phyloP scores from a whole-genome alignment of 2,797 vertebrate species.

The Gallinago stenura region DNA sequence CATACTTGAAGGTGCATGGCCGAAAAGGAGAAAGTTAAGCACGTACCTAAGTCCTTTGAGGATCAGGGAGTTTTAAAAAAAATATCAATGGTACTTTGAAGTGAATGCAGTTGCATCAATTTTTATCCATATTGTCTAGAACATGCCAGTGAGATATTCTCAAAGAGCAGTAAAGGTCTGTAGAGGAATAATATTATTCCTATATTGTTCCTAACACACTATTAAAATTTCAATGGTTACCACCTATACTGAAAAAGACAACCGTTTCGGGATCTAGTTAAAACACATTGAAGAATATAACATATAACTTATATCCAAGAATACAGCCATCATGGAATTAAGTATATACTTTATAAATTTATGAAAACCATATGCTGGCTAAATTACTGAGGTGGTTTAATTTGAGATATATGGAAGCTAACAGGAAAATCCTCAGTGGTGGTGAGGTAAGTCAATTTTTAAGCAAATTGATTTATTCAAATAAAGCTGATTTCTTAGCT shows the following conservation, averaged over 20 bases:
- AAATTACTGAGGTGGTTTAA: background rate
- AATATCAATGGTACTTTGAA: background rate
- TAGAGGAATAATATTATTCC: background rate
- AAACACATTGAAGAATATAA: background rate
- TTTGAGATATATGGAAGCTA: background rate
- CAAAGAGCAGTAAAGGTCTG: background rate
- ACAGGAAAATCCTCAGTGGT: background rate
- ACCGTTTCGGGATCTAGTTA: background rate
- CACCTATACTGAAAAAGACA: background rate
- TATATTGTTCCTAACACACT: background rate
- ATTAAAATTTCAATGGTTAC: background rate
- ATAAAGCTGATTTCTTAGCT: background rate
- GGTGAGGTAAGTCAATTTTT: background rate
- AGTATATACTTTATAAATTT: background rate
- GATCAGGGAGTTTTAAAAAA: background rate
- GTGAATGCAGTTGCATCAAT: background rate
- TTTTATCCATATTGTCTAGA: background rate
- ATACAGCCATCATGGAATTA: background rate
- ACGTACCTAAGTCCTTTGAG: background rate
- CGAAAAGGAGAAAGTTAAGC: background rate
- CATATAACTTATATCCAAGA: background rate
- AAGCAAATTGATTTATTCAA: background rate
- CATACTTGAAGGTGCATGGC: background rate
- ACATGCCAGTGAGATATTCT: background rate
- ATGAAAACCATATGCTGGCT: background rate